phyloP scores from a whole-genome alignment of 2,888 invertebrate species.

The Melipona beecheii region DNA sequence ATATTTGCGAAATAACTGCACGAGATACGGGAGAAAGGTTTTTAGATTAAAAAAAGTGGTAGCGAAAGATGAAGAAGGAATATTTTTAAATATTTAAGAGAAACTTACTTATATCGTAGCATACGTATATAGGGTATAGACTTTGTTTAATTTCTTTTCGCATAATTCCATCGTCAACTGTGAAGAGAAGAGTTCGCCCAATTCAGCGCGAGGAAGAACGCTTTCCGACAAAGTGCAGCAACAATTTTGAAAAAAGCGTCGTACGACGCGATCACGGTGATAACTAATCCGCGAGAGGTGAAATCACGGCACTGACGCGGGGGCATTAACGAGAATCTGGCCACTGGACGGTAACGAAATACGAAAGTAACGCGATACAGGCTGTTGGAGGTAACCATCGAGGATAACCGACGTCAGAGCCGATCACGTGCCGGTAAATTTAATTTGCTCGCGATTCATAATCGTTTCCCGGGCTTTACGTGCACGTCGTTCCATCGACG shows the following conservation, averaged over 20 bases:
- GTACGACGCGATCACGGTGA: background rate
- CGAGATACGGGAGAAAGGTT: too few species aligned
- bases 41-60: too few species aligned
- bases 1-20: too few species aligned
- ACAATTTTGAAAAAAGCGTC: background rate
- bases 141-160: too few species aligned
- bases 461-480: conserved; percentile 23
- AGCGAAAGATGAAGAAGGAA: too few species aligned
- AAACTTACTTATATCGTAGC: too few species aligned
- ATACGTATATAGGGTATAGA: too few species aligned
- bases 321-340: background rate
- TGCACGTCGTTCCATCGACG: conserved; percentile 27
- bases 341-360: conserved; percentile 6
- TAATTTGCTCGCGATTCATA: conserved; percentile 24
- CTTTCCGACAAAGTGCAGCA: background rate
- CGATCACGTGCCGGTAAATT: conserved; percentile 19
- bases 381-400: conserved; percentile 4
- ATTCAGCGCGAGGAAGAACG: background rate
- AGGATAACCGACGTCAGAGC: conserved; percentile 7
- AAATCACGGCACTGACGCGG: background rate
- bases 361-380: conserved; percentile 9
- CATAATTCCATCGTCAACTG: background rate
- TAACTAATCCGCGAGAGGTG: background rate
- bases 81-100: too few species aligned
- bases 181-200: accelerated